phyloP scores from a whole-genome alignment of 2,113 vertebrate species.

The Chlorodrepanis virens region DNA sequence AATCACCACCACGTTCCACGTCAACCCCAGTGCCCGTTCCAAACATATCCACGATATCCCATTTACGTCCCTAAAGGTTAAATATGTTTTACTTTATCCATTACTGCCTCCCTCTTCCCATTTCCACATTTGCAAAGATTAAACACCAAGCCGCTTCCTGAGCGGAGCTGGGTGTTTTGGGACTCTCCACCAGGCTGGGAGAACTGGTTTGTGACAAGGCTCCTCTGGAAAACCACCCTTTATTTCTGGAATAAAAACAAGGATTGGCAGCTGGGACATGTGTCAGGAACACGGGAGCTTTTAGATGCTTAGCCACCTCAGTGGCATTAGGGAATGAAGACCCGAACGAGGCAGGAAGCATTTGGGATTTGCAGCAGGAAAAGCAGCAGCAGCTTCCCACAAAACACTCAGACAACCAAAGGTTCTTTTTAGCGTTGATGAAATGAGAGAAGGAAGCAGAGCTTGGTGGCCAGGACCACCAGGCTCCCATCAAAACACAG shows the following conservation, averaged over 20 bases:
- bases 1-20: not conserved
- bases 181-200: not conserved
- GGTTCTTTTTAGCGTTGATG: not conserved
- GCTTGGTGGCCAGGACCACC: not conserved
- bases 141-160: not conserved
- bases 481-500: not conserved
- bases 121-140: not conserved
- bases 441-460: not conserved
- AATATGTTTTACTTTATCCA: not conserved
- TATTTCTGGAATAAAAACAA: not conserved
- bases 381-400: not conserved
- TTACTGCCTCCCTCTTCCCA: not conserved
- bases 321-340: fast-evolving
- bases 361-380: not conserved
- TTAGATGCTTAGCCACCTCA: fast-evolving
- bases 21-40: fast-evolving
- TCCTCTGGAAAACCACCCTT: not conserved
- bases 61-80: not conserved
- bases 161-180: not conserved
- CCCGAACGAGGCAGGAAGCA: not conserved
- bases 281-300: not conserved
- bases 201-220: not conserved
- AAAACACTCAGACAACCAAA: not conserved
- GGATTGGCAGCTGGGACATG: not conserved
- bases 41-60: not conserved